A percentile compares a stretch with the other conserved stretches of the same genome.
Evolutionary conservation across 1,140 invertebrate genomes (phyloP).

Genomic region (Helicoverpa armigera): DNA sequence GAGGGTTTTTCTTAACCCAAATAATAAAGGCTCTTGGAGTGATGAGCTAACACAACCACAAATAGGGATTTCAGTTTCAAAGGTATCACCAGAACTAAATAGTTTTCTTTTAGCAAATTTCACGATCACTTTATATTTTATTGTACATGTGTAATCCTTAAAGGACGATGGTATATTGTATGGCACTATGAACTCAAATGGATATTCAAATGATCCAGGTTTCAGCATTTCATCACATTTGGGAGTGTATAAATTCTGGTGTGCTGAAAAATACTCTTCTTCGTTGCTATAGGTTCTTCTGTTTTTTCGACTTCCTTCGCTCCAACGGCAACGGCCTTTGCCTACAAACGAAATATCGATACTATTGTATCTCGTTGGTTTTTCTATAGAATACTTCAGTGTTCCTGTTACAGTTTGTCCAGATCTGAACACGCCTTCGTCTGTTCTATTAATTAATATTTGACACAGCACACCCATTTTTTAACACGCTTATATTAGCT

Average conservation of each 20-base stretch:
- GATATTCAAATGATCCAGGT: not conserved
- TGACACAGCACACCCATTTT: not conserved
- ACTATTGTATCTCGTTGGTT: not conserved
- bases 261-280: not conserved
- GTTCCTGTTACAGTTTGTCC: conserved; percentile 12
- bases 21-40: not conserved
- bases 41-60: not conserved
- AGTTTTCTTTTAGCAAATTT: not conserved
- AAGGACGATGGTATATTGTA: conserved; percentile 4
- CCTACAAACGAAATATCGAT: not conserved
- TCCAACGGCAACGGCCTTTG: too few species aligned
- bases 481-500: too few species aligned
- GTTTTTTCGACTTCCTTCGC: not conserved
- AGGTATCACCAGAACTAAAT: not conserved
- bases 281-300: not conserved
- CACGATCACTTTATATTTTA: not conserved
- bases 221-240: not conserved
- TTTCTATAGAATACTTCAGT: conserved; percentile 4
- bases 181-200: not conserved
- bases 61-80: not conserved
- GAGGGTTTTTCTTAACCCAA: conserved; percentile 1
- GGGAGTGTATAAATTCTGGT: not conserved
- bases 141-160: not conserved
- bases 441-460: not conserved
- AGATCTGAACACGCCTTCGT: not conserved